Evolutionary conservation across 2,888 invertebrate genomes (phyloP).

Genomic region (Didymodactylos carnosus): DNA sequence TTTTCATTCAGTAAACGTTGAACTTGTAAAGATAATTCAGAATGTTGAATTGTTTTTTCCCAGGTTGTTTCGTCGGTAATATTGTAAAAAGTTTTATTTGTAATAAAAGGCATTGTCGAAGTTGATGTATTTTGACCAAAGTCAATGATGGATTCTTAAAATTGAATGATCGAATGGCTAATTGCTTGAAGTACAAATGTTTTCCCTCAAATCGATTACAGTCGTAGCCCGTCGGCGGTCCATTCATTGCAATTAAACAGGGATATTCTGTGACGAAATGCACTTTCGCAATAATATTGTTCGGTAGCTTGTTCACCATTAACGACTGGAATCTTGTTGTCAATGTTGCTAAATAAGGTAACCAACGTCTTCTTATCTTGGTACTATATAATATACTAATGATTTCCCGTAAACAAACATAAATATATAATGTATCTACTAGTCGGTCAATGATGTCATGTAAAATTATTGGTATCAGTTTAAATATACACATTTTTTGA

Average conservation of each 20-base stretch:
- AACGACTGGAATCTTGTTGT: not conserved
- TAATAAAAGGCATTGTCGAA: not conserved
- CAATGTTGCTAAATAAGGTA: not conserved
- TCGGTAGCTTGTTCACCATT: not conserved
- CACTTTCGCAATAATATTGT: not conserved
- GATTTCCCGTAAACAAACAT: not conserved
- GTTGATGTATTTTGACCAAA: not conserved
- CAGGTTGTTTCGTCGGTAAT: too few relatives aligned
- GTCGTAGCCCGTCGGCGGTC: not conserved
- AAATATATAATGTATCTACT: not conserved
- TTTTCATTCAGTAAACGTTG: not conserved
- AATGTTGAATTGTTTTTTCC: not conserved
- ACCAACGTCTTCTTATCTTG: not conserved
- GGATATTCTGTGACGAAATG: not conserved
- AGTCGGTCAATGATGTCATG: not conserved
- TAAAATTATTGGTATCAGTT: not conserved
- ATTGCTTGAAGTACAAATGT: not conserved
- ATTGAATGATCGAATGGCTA: not conserved
- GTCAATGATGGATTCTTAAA: not conserved
- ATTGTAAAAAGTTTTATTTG: too few relatives aligned
- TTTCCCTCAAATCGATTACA: not conserved
- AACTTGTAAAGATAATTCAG: not conserved
- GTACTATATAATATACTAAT: not conserved
- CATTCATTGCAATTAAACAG: not conserved
- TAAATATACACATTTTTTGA: not conserved